These are phyloP conservation scores for Yponomeuta sedellus DNA, from an alignment of 2,888 invertebrate genomes.

Conservation along the genomic window DNA sequence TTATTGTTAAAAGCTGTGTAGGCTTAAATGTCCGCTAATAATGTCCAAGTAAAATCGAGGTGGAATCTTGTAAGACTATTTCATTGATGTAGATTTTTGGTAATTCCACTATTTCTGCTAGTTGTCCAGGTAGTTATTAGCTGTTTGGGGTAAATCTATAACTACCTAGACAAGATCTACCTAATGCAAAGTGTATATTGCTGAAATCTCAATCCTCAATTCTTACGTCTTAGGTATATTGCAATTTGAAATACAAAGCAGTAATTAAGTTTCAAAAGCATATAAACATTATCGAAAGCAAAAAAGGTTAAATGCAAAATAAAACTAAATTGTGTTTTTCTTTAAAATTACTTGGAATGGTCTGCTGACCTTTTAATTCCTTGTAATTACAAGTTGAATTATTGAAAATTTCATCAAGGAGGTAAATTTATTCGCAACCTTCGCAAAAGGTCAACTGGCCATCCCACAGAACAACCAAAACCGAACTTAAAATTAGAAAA, in stretches of 20 bases:
- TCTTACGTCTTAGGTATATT: not conserved
- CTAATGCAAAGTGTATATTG: not conserved
- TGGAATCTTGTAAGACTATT: slow-evolving; percentile 33
- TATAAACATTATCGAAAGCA: slow-evolving; percentile 36
- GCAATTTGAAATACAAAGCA: not conserved
- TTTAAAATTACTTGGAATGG: slow-evolving; percentile 7
- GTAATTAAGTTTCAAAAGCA: slow-evolving; percentile 31
- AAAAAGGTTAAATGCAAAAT: slow-evolving; percentile 21
- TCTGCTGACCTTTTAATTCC: slow-evolving; percentile 20
- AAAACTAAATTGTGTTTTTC: slow-evolving; percentile 11
- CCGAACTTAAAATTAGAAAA: slow-evolving; percentile 56
- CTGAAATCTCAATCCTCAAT: not conserved
- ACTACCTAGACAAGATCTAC: too few relatives aligned
- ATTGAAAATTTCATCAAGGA: too few relatives aligned
- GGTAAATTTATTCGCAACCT: not conserved
- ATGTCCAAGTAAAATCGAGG: slow-evolving; percentile 25
- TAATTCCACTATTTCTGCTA: too few relatives aligned
- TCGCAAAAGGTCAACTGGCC: slow-evolving; percentile 28
- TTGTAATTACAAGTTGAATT: too few relatives aligned
- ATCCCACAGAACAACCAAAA: slow-evolving; percentile 33
- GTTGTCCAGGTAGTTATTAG: too few relatives aligned
- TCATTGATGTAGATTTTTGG: slow-evolving; percentile 21
- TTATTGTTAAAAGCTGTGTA: slow-evolving; percentile 19
- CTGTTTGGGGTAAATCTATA: too few relatives aligned
- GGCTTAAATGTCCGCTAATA: slow-evolving; percentile 24